Evolutionary conservation across 2,797 vertebrate genomes (phyloP).

Genomic region (Lagocephalus sceleratus): DNA sequence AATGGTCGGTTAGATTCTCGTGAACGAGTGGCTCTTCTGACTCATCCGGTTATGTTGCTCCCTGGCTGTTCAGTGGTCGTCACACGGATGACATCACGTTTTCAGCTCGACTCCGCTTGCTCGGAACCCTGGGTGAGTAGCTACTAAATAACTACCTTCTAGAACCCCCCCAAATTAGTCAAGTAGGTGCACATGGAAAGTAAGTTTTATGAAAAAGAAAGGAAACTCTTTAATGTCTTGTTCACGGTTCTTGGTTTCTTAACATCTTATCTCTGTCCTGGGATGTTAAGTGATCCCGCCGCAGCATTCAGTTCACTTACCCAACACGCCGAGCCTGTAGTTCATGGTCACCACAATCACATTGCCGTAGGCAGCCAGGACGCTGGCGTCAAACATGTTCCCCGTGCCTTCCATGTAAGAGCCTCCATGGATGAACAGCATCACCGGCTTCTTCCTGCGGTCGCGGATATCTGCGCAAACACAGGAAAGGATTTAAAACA

Average conservation of each 20-base stretch:
- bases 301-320: slow-evolving; percentile 73
- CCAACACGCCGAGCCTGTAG: slow-evolving; percentile 91
- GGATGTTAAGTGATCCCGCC: not conserved
- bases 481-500: slow-evolving; percentile 11
- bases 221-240: not conserved
- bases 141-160: too few species aligned
- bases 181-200: too few species aligned
- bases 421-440: slow-evolving; percentile 95
- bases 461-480: slow-evolving; percentile 85
- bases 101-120: too few species aligned
- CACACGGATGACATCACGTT: too few species aligned
- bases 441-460: slow-evolving; percentile 91
- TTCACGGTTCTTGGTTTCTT: not conserved
- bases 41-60: too few species aligned
- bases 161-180: too few species aligned
- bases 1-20: too few species aligned
- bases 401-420: slow-evolving; percentile 97
- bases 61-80: too few species aligned
- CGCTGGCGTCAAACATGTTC: slow-evolving; percentile 94
- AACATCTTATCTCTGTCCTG: not conserved
- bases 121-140: too few species aligned
- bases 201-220: not conserved
- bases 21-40: too few species aligned
- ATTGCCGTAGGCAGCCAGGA: slow-evolving; percentile 91
- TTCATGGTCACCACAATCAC: slow-evolving; percentile 95